Conservation (phyloP, 2,113 vertebrate species). For the Limanda limanda region DNA sequence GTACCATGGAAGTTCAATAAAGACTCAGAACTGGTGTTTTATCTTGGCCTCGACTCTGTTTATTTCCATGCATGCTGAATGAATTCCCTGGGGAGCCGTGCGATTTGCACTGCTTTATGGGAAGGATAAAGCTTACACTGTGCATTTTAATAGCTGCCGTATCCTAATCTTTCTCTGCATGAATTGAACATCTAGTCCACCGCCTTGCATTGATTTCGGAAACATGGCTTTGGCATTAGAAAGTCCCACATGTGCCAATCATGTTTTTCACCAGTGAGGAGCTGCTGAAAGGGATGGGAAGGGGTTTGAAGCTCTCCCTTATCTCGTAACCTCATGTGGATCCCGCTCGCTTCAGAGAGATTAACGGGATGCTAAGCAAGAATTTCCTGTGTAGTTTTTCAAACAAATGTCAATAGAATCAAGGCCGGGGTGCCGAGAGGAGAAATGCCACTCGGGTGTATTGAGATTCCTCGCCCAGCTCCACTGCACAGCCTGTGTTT, state of each 20-base stretch:
- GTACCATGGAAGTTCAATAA: slow-evolving; percentile 82
- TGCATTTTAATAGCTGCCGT: slow-evolving; percentile 69
- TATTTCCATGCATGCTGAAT: slow-evolving; percentile 56
- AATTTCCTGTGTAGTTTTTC: slow-evolving; percentile 67
- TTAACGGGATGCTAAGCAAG: slow-evolving; percentile 64
- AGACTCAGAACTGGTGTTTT: slow-evolving; percentile 77
- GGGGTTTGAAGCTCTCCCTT: slow-evolving; percentile 56
- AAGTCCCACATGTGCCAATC: slow-evolving; percentile 63
- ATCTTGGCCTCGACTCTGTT: slow-evolving; percentile 57
- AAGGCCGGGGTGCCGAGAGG: slow-evolving; percentile 19
- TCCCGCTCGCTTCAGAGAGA: slow-evolving; percentile 57
- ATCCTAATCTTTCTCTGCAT: slow-evolving; percentile 65
- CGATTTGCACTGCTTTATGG: slow-evolving; percentile 50
- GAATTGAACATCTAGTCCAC: slow-evolving; percentile 65
- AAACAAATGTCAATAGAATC: slow-evolving; percentile 73
- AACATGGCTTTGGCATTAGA: slow-evolving; percentile 58
- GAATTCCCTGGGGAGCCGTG: slow-evolving; percentile 43
- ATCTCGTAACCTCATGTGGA: slow-evolving; percentile 69
- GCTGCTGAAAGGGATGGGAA: slow-evolving; percentile 30
- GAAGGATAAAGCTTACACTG: slow-evolving; percentile 63
- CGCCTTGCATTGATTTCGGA: slow-evolving; percentile 61
- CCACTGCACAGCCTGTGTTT: slow-evolving; percentile 36
- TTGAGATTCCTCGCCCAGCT: slow-evolving; percentile 57
- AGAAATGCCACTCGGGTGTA: slow-evolving; percentile 57
- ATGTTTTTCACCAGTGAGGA: slow-evolving; percentile 52